Evolutionary conservation across 1,140 invertebrate species (phyloP).

Genomic region (Fopius arisanus): DNA sequence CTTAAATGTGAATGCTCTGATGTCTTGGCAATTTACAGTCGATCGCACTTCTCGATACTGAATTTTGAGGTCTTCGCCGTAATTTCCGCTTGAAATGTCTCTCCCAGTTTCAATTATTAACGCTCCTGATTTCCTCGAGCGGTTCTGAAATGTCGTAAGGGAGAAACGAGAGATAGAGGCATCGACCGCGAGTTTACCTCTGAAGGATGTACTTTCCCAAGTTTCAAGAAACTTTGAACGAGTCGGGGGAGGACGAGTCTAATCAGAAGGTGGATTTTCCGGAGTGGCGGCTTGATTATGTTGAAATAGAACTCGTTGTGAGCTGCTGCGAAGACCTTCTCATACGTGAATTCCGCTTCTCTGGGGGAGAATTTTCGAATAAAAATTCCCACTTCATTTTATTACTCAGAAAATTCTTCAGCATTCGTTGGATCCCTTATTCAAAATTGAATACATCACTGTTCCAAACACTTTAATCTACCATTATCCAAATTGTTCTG

Average conservation of each 20-base stretch:
- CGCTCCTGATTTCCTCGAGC: background rate
- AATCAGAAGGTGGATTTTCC: conserved; percentile 9
- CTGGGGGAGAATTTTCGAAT: too few relatives aligned
- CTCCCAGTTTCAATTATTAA: conserved; percentile 6
- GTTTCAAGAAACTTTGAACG: background rate
- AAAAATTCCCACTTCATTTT: too few relatives aligned
- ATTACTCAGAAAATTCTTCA: too few relatives aligned
- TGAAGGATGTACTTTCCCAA: conserved; percentile 2
- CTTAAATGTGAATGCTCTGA: background rate
- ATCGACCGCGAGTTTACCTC: background rate
- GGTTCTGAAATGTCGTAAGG: background rate
- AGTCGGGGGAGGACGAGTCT: background rate
- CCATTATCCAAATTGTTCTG: too few relatives aligned
- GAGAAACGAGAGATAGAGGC: background rate
- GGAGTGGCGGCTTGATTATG: background rate
- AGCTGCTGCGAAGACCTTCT: background rate
- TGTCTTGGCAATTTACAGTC: background rate
- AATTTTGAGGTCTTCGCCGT: background rate
- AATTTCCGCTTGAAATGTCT: conserved; percentile 15
- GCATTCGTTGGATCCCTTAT: too few relatives aligned
- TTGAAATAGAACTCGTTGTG: background rate
- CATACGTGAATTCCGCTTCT: too few relatives aligned
- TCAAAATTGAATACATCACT: too few relatives aligned
- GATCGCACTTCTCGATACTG: background rate
- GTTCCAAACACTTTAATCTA: too few relatives aligned